Percentiles rank a stretch among this genome's conserved stretches.
These are phyloP conservation scores for Helostoma temminkii DNA, from an alignment of 2,797 vertebrate species.

Conservation along the genomic window DNA sequence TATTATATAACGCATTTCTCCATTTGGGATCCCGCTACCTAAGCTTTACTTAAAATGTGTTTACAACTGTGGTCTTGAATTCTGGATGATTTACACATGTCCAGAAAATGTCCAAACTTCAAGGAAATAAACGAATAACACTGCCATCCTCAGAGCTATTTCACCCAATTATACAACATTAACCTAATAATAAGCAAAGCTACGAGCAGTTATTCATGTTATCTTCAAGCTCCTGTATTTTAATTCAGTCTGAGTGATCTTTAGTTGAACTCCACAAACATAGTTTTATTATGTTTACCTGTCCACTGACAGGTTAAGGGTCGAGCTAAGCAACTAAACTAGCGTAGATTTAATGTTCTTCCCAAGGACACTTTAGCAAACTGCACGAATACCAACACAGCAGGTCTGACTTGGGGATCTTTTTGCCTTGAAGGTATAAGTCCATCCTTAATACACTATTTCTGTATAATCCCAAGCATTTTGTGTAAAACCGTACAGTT, in stretches of 20 bases:
- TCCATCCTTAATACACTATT: background rate
- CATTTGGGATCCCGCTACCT: no score
- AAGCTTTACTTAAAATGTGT: no score
- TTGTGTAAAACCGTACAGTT: background rate
- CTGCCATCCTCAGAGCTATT: no score
- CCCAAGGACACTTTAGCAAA: constrained; percentile 10
- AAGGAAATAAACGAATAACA: no score
- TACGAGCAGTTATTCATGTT: background rate
- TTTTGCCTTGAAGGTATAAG: background rate
- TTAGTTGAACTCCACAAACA: background rate
- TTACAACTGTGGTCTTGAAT: no score
- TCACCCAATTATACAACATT: background rate
- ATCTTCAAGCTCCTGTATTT: background rate
- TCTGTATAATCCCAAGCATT: background rate
- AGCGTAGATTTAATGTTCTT: background rate
- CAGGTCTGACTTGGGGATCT: constrained; percentile 2
- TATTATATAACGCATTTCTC: no score
- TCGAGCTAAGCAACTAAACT: background rate
- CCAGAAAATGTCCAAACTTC: background rate
- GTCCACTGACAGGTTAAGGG: background rate
- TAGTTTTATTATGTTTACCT: background rate
- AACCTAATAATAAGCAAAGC: background rate
- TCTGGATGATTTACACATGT: no score
- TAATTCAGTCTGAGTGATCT: background rate
- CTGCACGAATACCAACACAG: constrained; percentile 5